These are phyloP conservation scores for Drosophila kurseongensis DNA, from an alignment of 1,140 invertebrate genomes.

Conservation along the genomic window DNA sequence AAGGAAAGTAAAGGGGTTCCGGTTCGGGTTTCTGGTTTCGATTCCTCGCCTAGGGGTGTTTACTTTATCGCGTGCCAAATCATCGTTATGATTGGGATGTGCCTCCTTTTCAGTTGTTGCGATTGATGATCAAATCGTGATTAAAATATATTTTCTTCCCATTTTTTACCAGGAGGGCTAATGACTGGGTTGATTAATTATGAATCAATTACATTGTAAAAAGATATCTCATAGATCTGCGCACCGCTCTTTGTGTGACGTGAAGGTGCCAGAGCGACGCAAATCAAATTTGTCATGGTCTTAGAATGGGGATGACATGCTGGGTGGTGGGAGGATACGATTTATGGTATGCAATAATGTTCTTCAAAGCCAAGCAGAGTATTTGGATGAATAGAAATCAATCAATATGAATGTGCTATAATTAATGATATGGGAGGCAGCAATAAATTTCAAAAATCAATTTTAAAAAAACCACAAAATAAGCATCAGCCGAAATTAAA, in stretches of 20 bases:
- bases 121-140: slow-evolving; percentile 83
- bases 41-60: slow-evolving; percentile 46
- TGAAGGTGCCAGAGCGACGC: slow-evolving; percentile 31
- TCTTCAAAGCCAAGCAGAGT: slow-evolving; percentile 3
- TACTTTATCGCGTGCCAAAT: slow-evolving; percentile 83
- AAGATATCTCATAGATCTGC: slow-evolving; percentile 25
- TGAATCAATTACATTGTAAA: slow-evolving; percentile 81
- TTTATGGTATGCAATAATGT: slow-evolving; percentile 27
- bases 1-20: slow-evolving; percentile 18
- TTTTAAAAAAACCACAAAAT: too few relatives aligned
- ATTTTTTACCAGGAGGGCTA: slow-evolving; percentile 53
- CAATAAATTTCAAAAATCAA: too few relatives aligned
- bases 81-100: slow-evolving; percentile 74
- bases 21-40: slow-evolving; percentile 24
- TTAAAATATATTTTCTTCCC: slow-evolving; percentile 74
- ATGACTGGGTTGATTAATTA: slow-evolving; percentile 80
- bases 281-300: slow-evolving; percentile 65
- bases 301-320: slow-evolving; percentile 13
- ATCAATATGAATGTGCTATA: not conserved
- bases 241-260: slow-evolving; percentile 12
- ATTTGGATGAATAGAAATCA: not conserved
- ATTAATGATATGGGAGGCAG: slow-evolving; percentile 5
- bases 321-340: not conserved
- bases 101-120: slow-evolving; percentile 12
- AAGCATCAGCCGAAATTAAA: too few relatives aligned